These are phyloP conservation scores for Scophthalmus maximus DNA, from an alignment of 2,113 vertebrate species.

Conservation along the genomic window DNA sequence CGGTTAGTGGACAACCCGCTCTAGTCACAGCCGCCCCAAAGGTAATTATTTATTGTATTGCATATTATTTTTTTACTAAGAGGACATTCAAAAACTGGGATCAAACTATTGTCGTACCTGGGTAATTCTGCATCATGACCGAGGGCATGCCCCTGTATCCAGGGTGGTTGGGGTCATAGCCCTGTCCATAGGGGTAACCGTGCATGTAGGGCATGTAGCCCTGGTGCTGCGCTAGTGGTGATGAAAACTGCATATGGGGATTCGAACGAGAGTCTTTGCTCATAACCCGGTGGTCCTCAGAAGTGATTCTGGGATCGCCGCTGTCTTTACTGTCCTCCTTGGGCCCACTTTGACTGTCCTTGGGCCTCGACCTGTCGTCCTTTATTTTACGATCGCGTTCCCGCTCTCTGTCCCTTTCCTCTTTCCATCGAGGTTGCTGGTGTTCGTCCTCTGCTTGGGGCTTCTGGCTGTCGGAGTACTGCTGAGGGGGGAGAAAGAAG, in stretches of 20 bases:
- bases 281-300: slow-evolving; percentile 90
- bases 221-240: slow-evolving; percentile 95
- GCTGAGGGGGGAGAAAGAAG: slow-evolving; percentile 81
- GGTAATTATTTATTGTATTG: not conserved
- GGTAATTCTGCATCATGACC: slow-evolving; percentile 99
- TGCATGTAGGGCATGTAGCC: slow-evolving; percentile 99
- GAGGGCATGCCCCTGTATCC: slow-evolving; percentile 96
- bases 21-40: not conserved
- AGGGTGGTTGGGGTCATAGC: slow-evolving; percentile 96
- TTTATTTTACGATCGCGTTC: slow-evolving; percentile 94
- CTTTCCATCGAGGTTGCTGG: slow-evolving; percentile 89
- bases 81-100: too few relatives aligned
- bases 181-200: slow-evolving; percentile 96
- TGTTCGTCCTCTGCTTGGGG: slow-evolving; percentile 94
- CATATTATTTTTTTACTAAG: too few relatives aligned
- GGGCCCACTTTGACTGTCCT: slow-evolving; percentile 84
- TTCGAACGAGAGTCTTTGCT: slow-evolving; percentile 93
- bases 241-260: slow-evolving; percentile 94
- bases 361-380: slow-evolving; percentile 90
- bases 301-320: slow-evolving; percentile 83
- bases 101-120: slow-evolving; percentile 85
- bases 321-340: slow-evolving; percentile 94
- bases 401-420: slow-evolving; percentile 82
- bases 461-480: slow-evolving; percentile 93
- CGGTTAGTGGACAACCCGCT: not conserved